Base-by-base conservation (phyloP, 2,888 invertebrate genomes). In the Stenolophus ochropezus region DNA sequence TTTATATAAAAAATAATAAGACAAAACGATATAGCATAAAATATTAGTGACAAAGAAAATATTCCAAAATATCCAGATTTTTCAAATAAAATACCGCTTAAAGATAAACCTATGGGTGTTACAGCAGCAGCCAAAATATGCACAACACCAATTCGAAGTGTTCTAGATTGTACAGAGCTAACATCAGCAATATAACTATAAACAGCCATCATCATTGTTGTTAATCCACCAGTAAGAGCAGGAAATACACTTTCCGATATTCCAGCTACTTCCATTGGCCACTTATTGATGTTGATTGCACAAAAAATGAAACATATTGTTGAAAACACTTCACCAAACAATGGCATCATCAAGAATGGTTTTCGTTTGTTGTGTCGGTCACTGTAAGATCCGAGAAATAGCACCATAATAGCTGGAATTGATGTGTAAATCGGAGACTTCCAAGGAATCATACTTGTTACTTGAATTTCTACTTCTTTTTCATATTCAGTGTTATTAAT, bases 91-190 rank as follows among this genome's bases (percentile, higher is more conserved):
- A 90, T 86, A 20, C 91, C 91, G 86, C 91, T 91, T 77, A 91
- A 6, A 3, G 56, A 73, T 56, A 33, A 88, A 16, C 90, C 91
- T n/a, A 91, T 84, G 14, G 91, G 91, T 47, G 90, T 85, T 8
- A 89, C 90, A 16, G 91, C 83, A 0, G 91, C 89, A 21, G 90
- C 90, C 81, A 91, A 90, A 1, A 91, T 88, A 71, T 90, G 91
- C 11, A 93, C 90, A n/a, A 93, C 86, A 11, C 93, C 93, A 61
- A 93, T 90, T 85, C 93, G 89, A 69, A 93, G 90, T 0, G 93
- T 93, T 23, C 93, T 89, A 83, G 91, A 90, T 84, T 93, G 92
- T 20, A 91, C 81, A 0, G 91, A 89, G 51, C 93, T 89, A 1
- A 89, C 87, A 84, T 89, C 89, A 2, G 89, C 89, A 20, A 89